Evolutionary conservation across 2,113 vertebrate genomes (phyloP), one percentile per base, ranked within the genome.

Genomic region (Callorhinus ursinus): DNA sequence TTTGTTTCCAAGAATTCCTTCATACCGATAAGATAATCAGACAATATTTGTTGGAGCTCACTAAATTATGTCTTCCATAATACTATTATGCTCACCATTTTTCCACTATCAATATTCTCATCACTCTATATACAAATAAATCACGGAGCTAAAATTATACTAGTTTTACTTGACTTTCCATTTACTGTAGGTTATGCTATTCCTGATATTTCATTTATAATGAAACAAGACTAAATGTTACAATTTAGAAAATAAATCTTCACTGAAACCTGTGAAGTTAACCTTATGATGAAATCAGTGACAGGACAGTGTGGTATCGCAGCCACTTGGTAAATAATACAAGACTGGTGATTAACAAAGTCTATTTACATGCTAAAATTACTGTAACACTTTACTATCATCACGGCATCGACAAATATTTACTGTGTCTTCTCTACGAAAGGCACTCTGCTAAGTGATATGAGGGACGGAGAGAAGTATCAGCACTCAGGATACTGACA

Each of bases 41-140:
- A 31, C 74, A 88, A 77, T 71, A 84, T 84, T 96, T 98, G 84
- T 96, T 94, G 61, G 0, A 2, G 33, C 18, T 39, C 42, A 97
- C 33, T 97, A 79, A 90, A 92, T 97, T 72, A 83, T 93, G 83
- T 95, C n/a, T 86, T 95, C 1, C 61, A 72, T 88, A 96, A 63
- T 94, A 36, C 1, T 87, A 39, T 88, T 97, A 95, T 33, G 8
- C 86, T 80, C 49, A 55, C 9, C 51, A 39, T 95, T 95, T 96
- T 96, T 59, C 33, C 90, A 22, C 55, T 82, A 49, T 96, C 93
- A 49, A 36, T 92, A 39, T 39, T 97, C 57, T 96, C 18, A 79
- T 59, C 88, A 26, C 18, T 96, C 18, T 33, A 59, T 65, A 88
- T 74, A 92, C 26, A 85, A 93, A 90, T 85, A 79, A 86, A 77